These are phyloP conservation scores for Danio albolineatus DNA, from an alignment of 2,797 vertebrate species.

Conservation along the genomic window DNA sequence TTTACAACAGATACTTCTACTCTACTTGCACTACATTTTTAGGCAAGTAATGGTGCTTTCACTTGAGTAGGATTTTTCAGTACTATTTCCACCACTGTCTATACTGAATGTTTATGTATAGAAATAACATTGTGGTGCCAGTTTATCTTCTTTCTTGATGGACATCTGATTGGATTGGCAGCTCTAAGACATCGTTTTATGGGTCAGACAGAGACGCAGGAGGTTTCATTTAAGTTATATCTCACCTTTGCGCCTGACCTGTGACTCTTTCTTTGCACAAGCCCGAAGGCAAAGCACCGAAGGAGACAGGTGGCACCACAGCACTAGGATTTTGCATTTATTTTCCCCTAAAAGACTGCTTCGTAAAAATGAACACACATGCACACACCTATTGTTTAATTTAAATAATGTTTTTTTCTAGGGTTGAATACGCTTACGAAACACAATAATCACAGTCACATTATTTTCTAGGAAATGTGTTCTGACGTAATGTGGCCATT, in stretches of 20 bases:
- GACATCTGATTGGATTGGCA: conserved; percentile 52
- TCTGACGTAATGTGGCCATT: conserved; percentile 35
- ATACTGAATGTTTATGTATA: conserved; percentile 12
- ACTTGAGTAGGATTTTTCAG: too few relatives aligned
- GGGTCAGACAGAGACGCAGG: conserved; percentile 45
- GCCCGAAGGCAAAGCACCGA: conserved; percentile 42
- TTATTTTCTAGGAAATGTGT: conserved; percentile 29
- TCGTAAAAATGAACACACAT: conserved; percentile 37
- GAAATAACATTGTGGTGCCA: neutral
- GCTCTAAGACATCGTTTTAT: conserved; percentile 35
- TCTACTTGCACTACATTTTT: too few relatives aligned
- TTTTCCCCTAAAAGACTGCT: conserved; percentile 16
- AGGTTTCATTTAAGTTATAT: conserved; percentile 51
- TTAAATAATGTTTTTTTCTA: conserved; percentile 17
- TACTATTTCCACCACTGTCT: too few relatives aligned
- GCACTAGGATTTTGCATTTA: neutral
- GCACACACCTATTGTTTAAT: neutral
- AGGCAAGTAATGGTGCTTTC: too few relatives aligned
- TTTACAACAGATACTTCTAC: too few relatives aligned
- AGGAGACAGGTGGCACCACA: conserved; percentile 28
- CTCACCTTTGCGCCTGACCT: conserved; percentile 18
- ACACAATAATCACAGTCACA: conserved; percentile 29
- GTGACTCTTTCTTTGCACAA: conserved; percentile 11
- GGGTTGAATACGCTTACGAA: conserved; percentile 27
- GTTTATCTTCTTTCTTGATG: conserved; percentile 16